phyloP scores from a whole-genome alignment of 1,140 invertebrate genomes.

The Camponotus vicinus region DNA sequence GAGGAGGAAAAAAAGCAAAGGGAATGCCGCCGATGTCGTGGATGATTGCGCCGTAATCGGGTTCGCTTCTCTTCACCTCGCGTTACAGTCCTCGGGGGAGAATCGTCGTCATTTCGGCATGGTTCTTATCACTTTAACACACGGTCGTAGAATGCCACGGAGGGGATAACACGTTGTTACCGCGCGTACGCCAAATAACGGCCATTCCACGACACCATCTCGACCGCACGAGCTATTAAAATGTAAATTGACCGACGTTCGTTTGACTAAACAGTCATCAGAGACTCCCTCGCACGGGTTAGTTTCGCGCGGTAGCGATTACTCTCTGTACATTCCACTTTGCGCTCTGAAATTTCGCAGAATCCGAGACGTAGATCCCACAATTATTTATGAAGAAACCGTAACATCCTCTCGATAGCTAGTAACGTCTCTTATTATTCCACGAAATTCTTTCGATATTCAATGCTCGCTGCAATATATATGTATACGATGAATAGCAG shows the following conservation, averaged over 20 bases:
- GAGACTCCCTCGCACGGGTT: conserved; percentile 58
- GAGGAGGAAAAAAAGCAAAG: conserved; percentile 46
- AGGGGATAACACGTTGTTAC: conserved; percentile 10
- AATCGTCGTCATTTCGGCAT: conserved; percentile 68
- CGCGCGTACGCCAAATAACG: conserved; percentile 27
- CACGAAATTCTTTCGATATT: conserved; percentile 17
- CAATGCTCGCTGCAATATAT: too few species aligned
- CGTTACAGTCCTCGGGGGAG: conserved; percentile 41
- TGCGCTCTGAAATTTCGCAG: conserved; percentile 5
- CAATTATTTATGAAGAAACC: conserved; percentile 10
- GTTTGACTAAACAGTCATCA: conserved; percentile 82
- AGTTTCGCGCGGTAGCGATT: conserved; percentile 34
- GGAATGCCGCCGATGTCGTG: conserved; percentile 68
- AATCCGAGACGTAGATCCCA: not conserved
- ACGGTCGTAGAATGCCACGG: not conserved
- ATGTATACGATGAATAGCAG: not conserved
- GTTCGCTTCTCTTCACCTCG: not conserved
- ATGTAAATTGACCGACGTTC: conserved; percentile 83
- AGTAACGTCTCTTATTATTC: conserved; percentile 10
- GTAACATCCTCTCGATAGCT: not conserved
- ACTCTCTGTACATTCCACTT: conserved; percentile 18
- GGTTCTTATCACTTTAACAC: conserved; percentile 67
- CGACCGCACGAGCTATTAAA: conserved; percentile 76
- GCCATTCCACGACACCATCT: conserved; percentile 45
- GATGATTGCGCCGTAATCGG: conserved; percentile 76